Percentiles rank a stretch among this genome's conserved stretches.
Evolutionary conservation across 2,797 vertebrate genomes (phyloP).

Genomic region (Knipowitschia caucasica): DNA sequence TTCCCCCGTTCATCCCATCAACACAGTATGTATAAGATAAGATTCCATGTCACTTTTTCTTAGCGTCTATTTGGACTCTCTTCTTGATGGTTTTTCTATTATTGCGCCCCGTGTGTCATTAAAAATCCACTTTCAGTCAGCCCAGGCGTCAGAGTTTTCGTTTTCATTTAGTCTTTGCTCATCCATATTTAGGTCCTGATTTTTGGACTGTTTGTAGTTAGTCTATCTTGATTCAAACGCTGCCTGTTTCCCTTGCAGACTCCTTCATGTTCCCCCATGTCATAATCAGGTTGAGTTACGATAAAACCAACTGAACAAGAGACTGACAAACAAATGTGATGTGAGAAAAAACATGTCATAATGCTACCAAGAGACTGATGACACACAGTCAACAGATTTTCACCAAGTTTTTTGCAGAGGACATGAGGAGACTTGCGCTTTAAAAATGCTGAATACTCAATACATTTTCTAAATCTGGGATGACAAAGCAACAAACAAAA

Average conservation of each 20-base stretch:
- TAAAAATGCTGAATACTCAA: too few species aligned
- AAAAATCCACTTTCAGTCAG: conserved; percentile 56
- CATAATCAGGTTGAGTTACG: too few species aligned
- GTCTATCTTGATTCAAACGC: conserved; percentile 16
- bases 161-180: conserved; percentile 40
- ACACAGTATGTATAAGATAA: conserved; percentile 34
- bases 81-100: conserved; percentile 25
- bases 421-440: too few species aligned
- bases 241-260: conserved; percentile 25
- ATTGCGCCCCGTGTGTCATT: conserved; percentile 35
- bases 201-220: conserved; percentile 41
- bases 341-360: neutral
- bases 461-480: too few species aligned
- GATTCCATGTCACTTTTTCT: conserved; percentile 29
- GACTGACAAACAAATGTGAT: conserved; percentile 5
- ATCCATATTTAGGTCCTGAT: conserved; percentile 34
- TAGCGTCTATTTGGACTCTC: conserved; percentile 42
- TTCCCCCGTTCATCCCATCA: conserved; percentile 29
- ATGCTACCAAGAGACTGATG: conserved; percentile 10
- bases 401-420: too few species aligned
- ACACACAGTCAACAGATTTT: conserved; percentile 1
- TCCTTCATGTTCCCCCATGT: conserved; percentile 36
- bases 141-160: conserved; percentile 29
- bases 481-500: too few species aligned
- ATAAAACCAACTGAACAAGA: conserved; percentile 20